Evolutionary conservation across 2,888 invertebrate species (phyloP), one percentile per base, ranked within the genome.

Genomic region (Apodemia hepburni): DNA sequence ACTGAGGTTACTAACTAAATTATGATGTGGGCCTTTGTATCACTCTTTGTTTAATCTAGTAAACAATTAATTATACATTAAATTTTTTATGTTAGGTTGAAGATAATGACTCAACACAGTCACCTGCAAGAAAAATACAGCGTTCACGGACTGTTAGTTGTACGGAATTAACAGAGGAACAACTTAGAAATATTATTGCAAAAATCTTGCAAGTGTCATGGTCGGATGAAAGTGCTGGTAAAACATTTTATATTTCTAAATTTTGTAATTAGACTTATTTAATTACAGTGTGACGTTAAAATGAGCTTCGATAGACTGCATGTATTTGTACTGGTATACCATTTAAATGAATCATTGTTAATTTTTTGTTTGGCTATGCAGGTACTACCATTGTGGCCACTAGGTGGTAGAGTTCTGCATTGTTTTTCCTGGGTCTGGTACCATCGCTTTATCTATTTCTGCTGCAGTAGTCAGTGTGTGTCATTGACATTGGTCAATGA

Each of bases 141-240:
- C 73, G 92, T 61, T 85, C 87, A 22, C 78, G 91, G 58, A 91
- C 92, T 35, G 81, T 89, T 51, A 92, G 92, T 73, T 89, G 92
- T 67, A 92, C 92, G 15, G 95, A 95, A 77, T 82, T 94, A 62
- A 93, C 93, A 7, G 93, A 93, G 66, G 95, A 95, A 61, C 94
- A 95, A 75, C 87, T 95, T 29, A 86, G 93, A 66, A 82, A 91
- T 62, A 92, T 94, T 68, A 91, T 96, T 59, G 94, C 95, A 2
- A 93, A 94, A 74, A 94, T 97, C 63, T 84, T 97, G 18, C 94
- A 95, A 77, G 94, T 95, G 47, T 94, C 95, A 2, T 96, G 96
- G 94, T 93, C 93, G 66, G 93, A 93, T 72, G 90, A 90, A 60
- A 92, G 92, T 73, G 86, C 88, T 72, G 94, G 94, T 81, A 76